Conservation (phyloP, 2,797 vertebrate genomes). For the Luscinia luscinia region DNA sequence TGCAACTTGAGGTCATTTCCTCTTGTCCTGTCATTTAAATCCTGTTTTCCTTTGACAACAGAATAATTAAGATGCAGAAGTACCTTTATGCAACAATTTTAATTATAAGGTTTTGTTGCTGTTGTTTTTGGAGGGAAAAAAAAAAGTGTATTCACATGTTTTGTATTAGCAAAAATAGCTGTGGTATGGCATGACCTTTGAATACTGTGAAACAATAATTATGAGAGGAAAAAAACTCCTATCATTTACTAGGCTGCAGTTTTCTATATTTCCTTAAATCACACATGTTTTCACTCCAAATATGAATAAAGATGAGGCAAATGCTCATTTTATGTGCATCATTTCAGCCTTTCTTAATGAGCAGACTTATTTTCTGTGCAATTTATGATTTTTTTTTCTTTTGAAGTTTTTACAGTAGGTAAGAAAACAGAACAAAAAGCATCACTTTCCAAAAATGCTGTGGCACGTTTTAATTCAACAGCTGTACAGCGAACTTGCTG, state of each 20-base stretch:
- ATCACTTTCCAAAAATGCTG: conserved; percentile 1
- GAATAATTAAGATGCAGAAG: not conserved
- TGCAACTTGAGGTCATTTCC: not conserved
- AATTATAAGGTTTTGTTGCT: not conserved
- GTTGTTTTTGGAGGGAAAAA: not conserved
- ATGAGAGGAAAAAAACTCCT: fast-evolving
- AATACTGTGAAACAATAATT: not conserved
- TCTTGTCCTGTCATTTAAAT: not conserved
- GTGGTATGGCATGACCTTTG: not conserved
- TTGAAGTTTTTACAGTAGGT: not conserved
- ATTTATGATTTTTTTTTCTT: not conserved
- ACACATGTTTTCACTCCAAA: not conserved
- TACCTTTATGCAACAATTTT: not conserved
- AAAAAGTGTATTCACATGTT: not conserved
- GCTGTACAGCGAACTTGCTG: not conserved
- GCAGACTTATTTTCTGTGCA: not conserved
- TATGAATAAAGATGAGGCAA: not conserved
- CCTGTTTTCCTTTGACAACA: not conserved
- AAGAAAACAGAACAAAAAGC: not conserved
- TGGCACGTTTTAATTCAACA: not conserved
- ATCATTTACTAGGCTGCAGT: not conserved
- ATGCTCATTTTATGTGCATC: not conserved
- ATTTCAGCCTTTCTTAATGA: not conserved
- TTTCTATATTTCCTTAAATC: not conserved
- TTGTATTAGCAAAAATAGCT: not conserved